A percentile compares a stretch with the other conserved stretches of the same genome.
These are phyloP conservation scores for Acanthiza pusilla DNA, from an alignment of 2,797 vertebrate species.

Conservation along the genomic window DNA sequence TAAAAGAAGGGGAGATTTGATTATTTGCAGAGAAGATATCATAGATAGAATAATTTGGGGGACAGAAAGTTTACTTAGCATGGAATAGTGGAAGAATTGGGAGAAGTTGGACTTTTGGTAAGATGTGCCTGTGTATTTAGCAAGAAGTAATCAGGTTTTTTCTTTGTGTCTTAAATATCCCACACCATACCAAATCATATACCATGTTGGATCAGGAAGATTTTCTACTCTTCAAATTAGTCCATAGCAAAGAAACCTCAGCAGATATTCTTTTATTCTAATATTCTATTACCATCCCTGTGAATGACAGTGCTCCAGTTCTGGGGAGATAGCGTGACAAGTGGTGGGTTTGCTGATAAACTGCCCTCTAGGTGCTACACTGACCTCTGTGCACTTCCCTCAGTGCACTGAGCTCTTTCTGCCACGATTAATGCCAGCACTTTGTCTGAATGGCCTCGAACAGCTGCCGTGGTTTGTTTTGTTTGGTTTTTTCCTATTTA, in stretches of 20 bases:
- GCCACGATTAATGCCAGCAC: neutral
- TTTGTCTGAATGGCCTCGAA: neutral
- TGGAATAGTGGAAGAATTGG: neutral
- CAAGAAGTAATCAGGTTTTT: neutral
- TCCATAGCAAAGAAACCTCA: conserved; percentile 14
- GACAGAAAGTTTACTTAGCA: neutral
- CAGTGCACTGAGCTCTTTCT: neutral
- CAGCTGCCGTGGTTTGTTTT: neutral
- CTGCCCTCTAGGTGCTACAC: neutral
- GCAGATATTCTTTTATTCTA: too few species aligned
- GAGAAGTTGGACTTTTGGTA: neutral
- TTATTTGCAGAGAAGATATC: neutral
- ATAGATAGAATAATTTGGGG: neutral
- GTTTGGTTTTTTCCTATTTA: conserved; percentile 1
- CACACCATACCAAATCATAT: neutral
- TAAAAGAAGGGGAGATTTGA: neutral
- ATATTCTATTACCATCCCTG: neutral
- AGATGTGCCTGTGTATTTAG: neutral
- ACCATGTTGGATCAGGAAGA: neutral
- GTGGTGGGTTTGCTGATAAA: neutral
- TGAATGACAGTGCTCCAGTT: neutral
- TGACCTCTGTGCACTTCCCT: neutral
- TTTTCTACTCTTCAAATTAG: neutral
- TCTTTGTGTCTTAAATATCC: neutral
- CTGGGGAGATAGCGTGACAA: neutral